Base-by-base conservation (phyloP, 1,140 invertebrate species). In the Drosophila nebulosa region DNA sequence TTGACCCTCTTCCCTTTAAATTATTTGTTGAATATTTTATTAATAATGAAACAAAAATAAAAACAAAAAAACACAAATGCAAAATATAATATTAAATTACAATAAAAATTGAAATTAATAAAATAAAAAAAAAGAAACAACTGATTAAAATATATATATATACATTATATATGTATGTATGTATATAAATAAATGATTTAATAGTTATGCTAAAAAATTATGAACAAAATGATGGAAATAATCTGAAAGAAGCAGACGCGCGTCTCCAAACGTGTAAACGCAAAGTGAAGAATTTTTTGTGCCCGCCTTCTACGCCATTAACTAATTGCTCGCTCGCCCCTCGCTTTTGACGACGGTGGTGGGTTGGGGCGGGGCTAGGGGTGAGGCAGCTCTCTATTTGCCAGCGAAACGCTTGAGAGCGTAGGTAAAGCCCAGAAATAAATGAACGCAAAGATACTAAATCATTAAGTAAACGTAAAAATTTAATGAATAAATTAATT, bases 181-280 rank as follows among this genome's bases (percentile, higher is more conserved):
- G 3, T 46, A 18, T 46, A 55, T 16, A 16, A 53, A 53, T 5
- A 53, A 53, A 30, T 30, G n/a, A 55, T 55, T 55, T 55, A 55
- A 55, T 55, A 55, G 52, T 55, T 55, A 55, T 55, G 52, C 52
- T 55, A 55, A 30, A 55, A 55, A 55, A 55, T 55, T 55, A 27
- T 30, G 30, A 14, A 30, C n/a, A 55, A 32, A 55, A 18, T 22
- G 18, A 9, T 21, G 18, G 18, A 16, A 16, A 16, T 16, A 46
- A 46, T 9, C 30, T 3, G 2, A 42, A 2, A 42, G 16, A 21
- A 18, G 21, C 16, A 18, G 39, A 46, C n/a, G n/a, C n/a, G n/a
- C n/a, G n/a, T n/a, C n/a, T n/a, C n/a, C n/a, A n/a, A 30, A 30
- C 39, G 4, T 2, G 4, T 42, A 14, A 16, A 39, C 12, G 27